phyloP scores from a whole-genome alignment of 2,797 vertebrate species.

The Crenichthys baileyi region DNA sequence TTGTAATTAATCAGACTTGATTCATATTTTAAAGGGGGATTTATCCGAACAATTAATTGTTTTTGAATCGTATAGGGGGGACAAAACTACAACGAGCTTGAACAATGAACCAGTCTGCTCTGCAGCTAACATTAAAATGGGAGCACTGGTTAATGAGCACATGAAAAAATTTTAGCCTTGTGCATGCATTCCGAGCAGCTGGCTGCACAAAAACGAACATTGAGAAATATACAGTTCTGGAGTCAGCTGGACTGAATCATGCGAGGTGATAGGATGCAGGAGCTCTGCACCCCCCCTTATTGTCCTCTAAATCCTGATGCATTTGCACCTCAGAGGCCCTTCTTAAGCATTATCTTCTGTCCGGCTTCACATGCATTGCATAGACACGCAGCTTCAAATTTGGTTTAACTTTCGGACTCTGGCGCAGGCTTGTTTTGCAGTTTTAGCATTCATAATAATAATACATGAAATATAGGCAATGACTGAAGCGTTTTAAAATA shows the following conservation, averaged over 20 bases:
- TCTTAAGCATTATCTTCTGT: slow-evolving; percentile 53
- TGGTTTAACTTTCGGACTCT: slow-evolving; percentile 22
- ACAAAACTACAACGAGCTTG: slow-evolving; percentile 57
- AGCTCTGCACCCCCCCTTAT: slow-evolving; percentile 47
- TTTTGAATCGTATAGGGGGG: slow-evolving; percentile 64
- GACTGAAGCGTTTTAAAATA: background rate
- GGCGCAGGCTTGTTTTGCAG: background rate
- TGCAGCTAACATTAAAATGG: slow-evolving; percentile 59
- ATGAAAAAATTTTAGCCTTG: slow-evolving; percentile 37
- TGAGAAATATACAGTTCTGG: slow-evolving; percentile 37
- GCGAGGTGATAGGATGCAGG: slow-evolving; percentile 74
- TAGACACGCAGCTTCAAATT: slow-evolving; percentile 8
- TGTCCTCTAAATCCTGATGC: slow-evolving; percentile 73
- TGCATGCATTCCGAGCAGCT: slow-evolving; percentile 12
- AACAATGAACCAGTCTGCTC: slow-evolving; percentile 67
- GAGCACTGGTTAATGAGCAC: slow-evolving; percentile 57
- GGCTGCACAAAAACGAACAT: slow-evolving; percentile 23
- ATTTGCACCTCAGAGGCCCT: slow-evolving; percentile 77
- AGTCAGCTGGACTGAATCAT: slow-evolving; percentile 78
- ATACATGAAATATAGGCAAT: background rate
- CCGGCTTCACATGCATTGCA: slow-evolving; percentile 38
- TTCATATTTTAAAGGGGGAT: slow-evolving; percentile 31
- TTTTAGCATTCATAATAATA: background rate
- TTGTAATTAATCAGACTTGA: slow-evolving; percentile 76
- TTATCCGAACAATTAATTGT: slow-evolving; percentile 77